Evolutionary conservation across 2,113 vertebrate genomes (phyloP).

Genomic region (Microcebus murinus): DNA sequence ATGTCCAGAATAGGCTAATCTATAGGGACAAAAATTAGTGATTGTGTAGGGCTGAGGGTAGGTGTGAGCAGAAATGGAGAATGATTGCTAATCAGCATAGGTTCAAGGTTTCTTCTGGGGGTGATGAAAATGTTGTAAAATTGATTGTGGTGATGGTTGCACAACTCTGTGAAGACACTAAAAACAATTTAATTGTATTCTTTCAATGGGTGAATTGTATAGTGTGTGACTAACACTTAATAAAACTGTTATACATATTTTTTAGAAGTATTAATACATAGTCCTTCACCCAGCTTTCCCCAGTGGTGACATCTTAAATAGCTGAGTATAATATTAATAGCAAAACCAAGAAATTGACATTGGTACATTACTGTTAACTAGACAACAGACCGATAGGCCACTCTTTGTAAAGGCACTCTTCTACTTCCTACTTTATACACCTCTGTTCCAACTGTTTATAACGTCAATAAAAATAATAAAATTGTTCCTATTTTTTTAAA

Average conservation of each 20-base stretch:
- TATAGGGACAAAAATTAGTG: not conserved
- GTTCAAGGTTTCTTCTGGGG: not conserved
- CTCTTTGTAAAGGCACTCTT: not conserved
- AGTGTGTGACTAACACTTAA: not conserved
- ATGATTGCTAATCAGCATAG: not conserved
- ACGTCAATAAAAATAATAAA: not conserved
- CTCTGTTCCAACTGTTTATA: not conserved
- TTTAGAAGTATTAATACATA: not conserved
- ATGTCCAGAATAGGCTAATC: not conserved
- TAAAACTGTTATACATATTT: not conserved
- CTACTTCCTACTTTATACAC: not conserved
- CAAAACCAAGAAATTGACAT: not conserved
- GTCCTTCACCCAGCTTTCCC: not conserved
- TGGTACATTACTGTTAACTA: not conserved
- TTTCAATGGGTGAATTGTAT: not conserved
- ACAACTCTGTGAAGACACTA: not conserved
- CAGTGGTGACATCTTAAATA: not conserved
- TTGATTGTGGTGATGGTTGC: not conserved
- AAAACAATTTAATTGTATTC: not conserved
- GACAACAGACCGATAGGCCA: not conserved
- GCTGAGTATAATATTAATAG: not conserved
- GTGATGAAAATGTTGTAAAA: not conserved
- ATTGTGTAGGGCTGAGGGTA: not conserved
- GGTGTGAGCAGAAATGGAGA: not conserved
- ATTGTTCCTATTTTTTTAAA: not conserved